Percentiles rank a stretch among this genome's conserved stretches.
phyloP scores from a whole-genome alignment of 1,140 invertebrate genomes.

The Choristoneura fumiferana region DNA sequence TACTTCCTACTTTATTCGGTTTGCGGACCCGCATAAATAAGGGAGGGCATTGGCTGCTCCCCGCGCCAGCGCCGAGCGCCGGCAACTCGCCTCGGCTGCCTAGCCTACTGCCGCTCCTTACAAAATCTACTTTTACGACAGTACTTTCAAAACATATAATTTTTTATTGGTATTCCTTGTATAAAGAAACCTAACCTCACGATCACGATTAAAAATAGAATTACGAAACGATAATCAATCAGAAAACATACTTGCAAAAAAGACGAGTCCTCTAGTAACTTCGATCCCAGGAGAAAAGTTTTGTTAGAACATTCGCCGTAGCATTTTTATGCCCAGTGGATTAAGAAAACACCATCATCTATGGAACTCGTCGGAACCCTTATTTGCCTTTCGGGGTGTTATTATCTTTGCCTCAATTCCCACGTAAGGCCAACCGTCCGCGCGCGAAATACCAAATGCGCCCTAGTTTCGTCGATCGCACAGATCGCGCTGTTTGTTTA shows the following conservation, averaged over 20 bases:
- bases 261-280: no score
- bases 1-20: slow-evolving; percentile 60
- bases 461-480: slow-evolving; percentile 53
- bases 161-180: no score
- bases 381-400: slow-evolving; percentile 69
- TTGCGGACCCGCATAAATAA: slow-evolving; percentile 68
- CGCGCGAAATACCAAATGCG: slow-evolving; percentile 72
- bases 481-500: slow-evolving; percentile 59
- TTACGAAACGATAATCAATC: no score
- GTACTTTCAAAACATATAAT: no score
- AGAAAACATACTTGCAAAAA: background rate
- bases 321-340: slow-evolving; percentile 31
- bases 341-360: slow-evolving; percentile 65
- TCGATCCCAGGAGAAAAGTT: background rate
- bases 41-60: no score
- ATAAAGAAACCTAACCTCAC: no score
- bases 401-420: slow-evolving; percentile 70
- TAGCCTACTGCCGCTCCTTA: background rate
- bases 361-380: slow-evolving; percentile 61
- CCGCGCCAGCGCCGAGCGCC: no score
- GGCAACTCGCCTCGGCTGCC: slow-evolving; percentile 31
- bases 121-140: background rate
- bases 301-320: background rate
- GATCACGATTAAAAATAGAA: no score
- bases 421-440: slow-evolving; percentile 62